phyloP scores from a whole-genome alignment of 2,888 invertebrate species.

The Tenthredo distinguenda region DNA sequence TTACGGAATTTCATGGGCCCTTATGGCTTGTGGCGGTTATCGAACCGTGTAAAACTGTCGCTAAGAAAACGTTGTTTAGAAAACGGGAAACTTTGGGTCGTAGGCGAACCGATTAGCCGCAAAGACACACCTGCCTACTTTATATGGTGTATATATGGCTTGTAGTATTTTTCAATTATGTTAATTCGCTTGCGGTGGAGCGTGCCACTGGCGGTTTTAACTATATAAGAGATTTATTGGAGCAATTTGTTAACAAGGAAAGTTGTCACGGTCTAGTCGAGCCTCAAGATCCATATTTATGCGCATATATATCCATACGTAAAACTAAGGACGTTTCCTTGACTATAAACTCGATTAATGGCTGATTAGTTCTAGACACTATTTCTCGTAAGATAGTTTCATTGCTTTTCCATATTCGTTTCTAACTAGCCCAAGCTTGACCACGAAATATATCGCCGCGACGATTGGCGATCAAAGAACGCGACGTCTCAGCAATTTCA shows the following conservation, averaged over 20 bases:
- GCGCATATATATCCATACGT: slow-evolving; percentile 4
- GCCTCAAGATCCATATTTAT: background rate
- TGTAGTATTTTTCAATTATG: slow-evolving; percentile 41
- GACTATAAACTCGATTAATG: background rate
- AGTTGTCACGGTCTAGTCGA: slow-evolving; percentile 34
- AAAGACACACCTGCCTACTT: slow-evolving; percentile 36
- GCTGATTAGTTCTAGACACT: background rate
- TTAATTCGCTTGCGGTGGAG: slow-evolving; percentile 40
- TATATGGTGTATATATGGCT: background rate
- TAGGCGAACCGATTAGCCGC: background rate
- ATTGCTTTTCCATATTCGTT: background rate
- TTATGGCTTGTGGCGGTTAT: background rate
- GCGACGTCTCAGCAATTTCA: background rate
- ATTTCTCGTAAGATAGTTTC: background rate
- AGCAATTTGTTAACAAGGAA: slow-evolving; percentile 45
- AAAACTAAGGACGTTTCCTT: background rate
- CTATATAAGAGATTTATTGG: slow-evolving; percentile 35
- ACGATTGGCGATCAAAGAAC: background rate
- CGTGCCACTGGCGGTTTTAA: slow-evolving; percentile 43
- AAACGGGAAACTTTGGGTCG: slow-evolving; percentile 9
- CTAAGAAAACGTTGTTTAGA: slow-evolving; percentile 22
- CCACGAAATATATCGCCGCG: background rate
- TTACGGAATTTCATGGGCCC: background rate
- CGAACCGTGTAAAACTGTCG: slow-evolving; percentile 35
- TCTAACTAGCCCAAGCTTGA: background rate